Conservation (phyloP, 2,797 vertebrate species). For the Pseudotriccus pelzelni region DNA sequence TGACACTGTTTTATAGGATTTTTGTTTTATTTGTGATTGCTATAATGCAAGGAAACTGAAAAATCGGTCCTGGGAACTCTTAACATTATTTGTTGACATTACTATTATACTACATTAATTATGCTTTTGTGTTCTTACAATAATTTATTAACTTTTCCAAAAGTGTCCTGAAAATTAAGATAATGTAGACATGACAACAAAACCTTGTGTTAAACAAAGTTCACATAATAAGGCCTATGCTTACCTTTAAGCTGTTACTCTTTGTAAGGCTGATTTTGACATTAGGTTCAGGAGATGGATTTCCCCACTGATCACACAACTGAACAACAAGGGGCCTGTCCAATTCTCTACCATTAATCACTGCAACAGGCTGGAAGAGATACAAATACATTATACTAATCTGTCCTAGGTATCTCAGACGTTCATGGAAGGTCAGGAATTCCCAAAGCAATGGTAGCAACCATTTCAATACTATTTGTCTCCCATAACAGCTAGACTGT, state of each 20-base stretch:
- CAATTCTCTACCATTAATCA: constrained; percentile 84
- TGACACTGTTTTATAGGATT: neutral
- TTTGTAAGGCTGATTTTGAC: constrained; percentile 75
- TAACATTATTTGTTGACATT: neutral
- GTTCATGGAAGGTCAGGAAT: neutral
- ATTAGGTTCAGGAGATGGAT: constrained; percentile 81
- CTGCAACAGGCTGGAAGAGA: constrained; percentile 80
- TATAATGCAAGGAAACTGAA: neutral
- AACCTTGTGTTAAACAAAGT: neutral
- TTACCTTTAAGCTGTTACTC: constrained; percentile 74
- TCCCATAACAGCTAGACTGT: neutral
- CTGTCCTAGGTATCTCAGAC: neutral
- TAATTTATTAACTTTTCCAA: neutral
- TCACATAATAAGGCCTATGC: neutral
- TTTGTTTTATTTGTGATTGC: neutral
- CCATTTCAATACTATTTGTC: neutral
- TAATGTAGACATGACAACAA: neutral
- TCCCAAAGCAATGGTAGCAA: neutral
- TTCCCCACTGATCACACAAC: constrained; percentile 88
- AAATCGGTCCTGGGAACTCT: neutral
- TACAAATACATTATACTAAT: neutral
- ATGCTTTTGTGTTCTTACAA: neutral
- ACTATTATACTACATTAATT: neutral
- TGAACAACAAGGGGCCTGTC: constrained; percentile 81
- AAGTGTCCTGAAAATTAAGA: neutral